Percentiles rank a stretch among this genome's conserved stretches.
These are phyloP conservation scores for Rallus crepitans DNA, from an alignment of 2,797 vertebrate species.

Conservation along the genomic window DNA sequence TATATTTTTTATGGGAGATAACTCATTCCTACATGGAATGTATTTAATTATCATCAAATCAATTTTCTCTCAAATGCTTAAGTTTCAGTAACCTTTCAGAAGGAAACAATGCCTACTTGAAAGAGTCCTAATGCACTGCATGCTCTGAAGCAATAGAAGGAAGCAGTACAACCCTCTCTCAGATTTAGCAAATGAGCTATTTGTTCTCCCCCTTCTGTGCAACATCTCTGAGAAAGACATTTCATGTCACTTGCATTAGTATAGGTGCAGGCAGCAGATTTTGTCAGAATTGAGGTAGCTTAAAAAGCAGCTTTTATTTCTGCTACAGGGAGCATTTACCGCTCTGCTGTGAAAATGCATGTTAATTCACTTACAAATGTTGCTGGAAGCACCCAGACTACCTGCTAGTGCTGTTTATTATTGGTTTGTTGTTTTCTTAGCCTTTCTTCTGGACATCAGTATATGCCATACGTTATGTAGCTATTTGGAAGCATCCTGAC, in stretches of 20 bases:
- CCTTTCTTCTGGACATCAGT: neutral
- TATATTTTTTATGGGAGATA: slow-evolving; percentile 25
- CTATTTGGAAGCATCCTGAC: neutral
- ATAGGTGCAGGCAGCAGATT: neutral
- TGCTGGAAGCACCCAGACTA: neutral
- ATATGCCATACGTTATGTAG: neutral
- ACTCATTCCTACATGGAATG: neutral
- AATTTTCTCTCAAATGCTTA: neutral
- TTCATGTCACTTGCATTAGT: neutral
- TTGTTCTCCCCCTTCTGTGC: neutral
- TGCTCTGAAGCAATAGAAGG: neutral
- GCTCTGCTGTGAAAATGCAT: neutral
- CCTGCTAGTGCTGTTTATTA: neutral
- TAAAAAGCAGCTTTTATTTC: neutral
- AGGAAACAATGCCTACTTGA: neutral
- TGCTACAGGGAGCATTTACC: neutral
- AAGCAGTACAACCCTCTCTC: neutral
- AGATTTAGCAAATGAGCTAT: neutral
- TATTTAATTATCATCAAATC: slow-evolving; percentile 16
- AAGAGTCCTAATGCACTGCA: neutral
- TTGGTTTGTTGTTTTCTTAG: neutral
- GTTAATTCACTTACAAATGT: neutral
- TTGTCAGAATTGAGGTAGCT: neutral
- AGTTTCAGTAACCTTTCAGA: neutral
- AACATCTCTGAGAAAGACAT: neutral